Evolutionary conservation across 1,140 invertebrate genomes (phyloP).

Genomic region (Aphidius gifuensis): DNA sequence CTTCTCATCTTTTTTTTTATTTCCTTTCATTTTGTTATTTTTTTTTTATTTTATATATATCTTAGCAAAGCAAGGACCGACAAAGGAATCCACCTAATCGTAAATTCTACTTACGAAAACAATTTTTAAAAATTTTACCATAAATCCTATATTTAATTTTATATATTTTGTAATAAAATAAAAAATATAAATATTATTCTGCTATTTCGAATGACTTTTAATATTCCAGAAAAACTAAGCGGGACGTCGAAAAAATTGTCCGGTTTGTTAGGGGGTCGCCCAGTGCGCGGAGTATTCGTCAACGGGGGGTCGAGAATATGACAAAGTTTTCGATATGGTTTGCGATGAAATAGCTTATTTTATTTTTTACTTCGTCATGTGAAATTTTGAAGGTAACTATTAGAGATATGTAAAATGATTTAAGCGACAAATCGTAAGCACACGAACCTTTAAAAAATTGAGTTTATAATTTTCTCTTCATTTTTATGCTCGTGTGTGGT

Average conservation of each 20-base stretch:
- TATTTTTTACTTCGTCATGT: neutral
- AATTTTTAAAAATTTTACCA: too few species aligned
- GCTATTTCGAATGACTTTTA: conserved; percentile 8
- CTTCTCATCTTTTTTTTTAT: too few species aligned
- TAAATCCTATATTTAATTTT: too few species aligned
- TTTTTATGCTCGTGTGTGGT: neutral
- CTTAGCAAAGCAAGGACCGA: too few species aligned
- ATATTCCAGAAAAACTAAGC: conserved; percentile 15
- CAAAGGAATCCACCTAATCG: too few species aligned
- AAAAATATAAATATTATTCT: conserved; percentile 1
- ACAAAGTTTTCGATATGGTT: conserved; percentile 13
- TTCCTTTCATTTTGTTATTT: too few species aligned
- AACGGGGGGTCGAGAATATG: conserved; percentile 24
- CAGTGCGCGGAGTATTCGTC: conserved; percentile 9
- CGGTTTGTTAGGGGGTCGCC: neutral
- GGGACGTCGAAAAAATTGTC: conserved; percentile 13
- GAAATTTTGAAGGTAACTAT: neutral
- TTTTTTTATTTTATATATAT: too few species aligned
- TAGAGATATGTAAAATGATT: neutral
- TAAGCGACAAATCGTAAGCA: conserved; percentile 12
- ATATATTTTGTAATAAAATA: too few species aligned
- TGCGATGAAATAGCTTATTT: conserved; percentile 1
- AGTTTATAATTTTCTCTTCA: too few species aligned
- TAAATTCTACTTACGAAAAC: too few species aligned
- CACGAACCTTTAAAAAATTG: neutral